Conservation (phyloP, 2,797 vertebrate genomes). For the Eulemur mongoz region DNA sequence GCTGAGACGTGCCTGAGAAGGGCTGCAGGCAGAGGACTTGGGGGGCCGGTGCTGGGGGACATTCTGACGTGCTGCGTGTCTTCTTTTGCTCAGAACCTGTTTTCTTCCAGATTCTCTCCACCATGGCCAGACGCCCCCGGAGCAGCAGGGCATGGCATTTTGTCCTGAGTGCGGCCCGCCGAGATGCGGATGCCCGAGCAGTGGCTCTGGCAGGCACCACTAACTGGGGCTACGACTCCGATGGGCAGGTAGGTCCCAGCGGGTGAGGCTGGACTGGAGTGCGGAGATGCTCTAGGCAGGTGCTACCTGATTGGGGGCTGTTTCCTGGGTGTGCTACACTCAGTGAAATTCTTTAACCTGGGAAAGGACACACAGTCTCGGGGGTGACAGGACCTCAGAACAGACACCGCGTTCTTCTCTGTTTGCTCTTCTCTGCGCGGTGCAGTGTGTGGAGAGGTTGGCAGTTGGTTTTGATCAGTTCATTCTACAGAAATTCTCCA, state of each 20-base stretch:
- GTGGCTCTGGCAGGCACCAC: conserved; percentile 86
- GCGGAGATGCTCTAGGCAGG: neutral
- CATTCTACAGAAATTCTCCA: neutral
- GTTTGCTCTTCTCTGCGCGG: too few relatives aligned
- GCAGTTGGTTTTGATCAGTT: neutral
- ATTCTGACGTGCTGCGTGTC: rapidly evolving
- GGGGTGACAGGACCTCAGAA: neutral
- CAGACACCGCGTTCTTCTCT: neutral
- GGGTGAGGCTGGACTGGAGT: neutral
- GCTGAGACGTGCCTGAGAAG: neutral
- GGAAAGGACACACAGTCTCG: neutral
- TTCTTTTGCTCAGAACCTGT: neutral
- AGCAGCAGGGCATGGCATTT: conserved; percentile 95
- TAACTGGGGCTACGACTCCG: conserved; percentile 90
- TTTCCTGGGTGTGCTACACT: neutral
- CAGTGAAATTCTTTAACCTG: neutral
- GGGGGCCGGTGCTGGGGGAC: neutral
- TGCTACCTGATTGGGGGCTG: neutral
- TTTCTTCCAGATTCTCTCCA: conserved; percentile 74
- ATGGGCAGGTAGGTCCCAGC: conserved; percentile 89
- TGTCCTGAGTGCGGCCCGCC: conserved; percentile 92
- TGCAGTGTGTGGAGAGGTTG: neutral
- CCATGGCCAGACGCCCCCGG: conserved; percentile 93
- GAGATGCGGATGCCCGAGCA: conserved; percentile 89
- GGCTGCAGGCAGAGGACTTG: rapidly evolving